Percentiles rank a stretch among this genome's conserved stretches.
These are phyloP conservation scores for Nilaparvata lugens DNA, from an alignment of 1,140 invertebrate genomes.

Conservation along the genomic window DNA sequence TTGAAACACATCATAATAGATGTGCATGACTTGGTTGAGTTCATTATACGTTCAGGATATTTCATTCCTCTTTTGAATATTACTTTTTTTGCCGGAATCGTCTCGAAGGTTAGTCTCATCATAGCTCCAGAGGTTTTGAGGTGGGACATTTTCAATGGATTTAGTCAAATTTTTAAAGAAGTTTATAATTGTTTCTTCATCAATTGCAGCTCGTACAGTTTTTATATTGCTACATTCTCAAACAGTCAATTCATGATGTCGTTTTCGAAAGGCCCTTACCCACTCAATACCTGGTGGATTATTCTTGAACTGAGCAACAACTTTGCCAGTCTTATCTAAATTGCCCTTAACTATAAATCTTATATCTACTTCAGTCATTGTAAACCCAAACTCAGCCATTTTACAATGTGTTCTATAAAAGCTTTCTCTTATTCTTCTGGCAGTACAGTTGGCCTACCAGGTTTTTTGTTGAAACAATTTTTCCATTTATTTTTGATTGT, in stretches of 20 bases:
- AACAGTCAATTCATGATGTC: background rate
- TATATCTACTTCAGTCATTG: background rate
- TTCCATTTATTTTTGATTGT: background rate
- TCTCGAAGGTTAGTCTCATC: background rate
- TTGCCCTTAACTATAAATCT: background rate
- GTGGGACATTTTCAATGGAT: background rate
- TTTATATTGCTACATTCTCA: background rate
- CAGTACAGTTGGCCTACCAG: background rate
- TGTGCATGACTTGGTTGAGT: background rate
- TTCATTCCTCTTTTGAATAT: background rate
- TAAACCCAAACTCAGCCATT: background rate
- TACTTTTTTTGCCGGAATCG: background rate
- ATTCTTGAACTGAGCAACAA: background rate
- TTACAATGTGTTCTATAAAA: background rate
- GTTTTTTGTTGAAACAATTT: background rate
- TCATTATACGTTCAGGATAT: background rate
- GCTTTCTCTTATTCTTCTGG: too few species aligned
- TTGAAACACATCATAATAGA: background rate
- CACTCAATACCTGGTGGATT: background rate
- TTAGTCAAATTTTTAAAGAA: background rate
- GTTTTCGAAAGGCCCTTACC: background rate
- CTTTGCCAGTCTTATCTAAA: background rate
- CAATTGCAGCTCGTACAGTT: background rate
- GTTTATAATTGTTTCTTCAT: background rate
- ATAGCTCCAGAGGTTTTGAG: background rate